Evolutionary conservation across 1,140 invertebrate genomes (phyloP), one percentile per base, ranked within the genome.

Genomic region (Brachionus plicatilis): DNA sequence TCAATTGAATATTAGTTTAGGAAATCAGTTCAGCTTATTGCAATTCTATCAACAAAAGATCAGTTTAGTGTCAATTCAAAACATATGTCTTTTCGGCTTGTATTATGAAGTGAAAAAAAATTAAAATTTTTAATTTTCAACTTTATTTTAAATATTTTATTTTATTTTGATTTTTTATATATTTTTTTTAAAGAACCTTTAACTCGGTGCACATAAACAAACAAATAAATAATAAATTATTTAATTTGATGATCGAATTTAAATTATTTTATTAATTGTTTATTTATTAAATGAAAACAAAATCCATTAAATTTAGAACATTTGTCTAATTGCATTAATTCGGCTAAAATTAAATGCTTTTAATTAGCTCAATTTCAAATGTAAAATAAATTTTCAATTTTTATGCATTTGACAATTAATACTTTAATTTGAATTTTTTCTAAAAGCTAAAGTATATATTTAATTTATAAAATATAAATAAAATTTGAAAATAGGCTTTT

Each of bases 31-130:
- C n/a, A 60, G 53, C 53, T 60, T 60, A 60, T 60, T 60, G 53
- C 53, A 60, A 60, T 60, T 24, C n/a, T 20, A 60, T 72, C 33
- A 68, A 6, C n/a, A 17, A 20, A 72, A 7, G 68, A 24, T 76
- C 72, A 76, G 47, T 76, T 76, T 29, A 50, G 72, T 70, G 66
- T 70, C 37, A 70, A 70, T 7, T n/a, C 66, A 75, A 75, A 75
- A 75, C 33, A 75, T 45, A 20, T 75, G 41, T 75, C 17, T 75
- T 75, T 43, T 8, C 27, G 33, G 27, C 33, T 68, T 68, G 1
- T 37, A 37, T 29, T 1, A 37, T 37, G 7, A 37, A 37, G 3
- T 37, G 14, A 47, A 47, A 14, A 47, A 47, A 6, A 47, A 45
- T 24, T 24, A 24, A 24, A 24, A 24, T 3, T 29, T 29, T 29